Conservation (phyloP, 2,797 vertebrate species). For the Merluccius polli region DNA sequence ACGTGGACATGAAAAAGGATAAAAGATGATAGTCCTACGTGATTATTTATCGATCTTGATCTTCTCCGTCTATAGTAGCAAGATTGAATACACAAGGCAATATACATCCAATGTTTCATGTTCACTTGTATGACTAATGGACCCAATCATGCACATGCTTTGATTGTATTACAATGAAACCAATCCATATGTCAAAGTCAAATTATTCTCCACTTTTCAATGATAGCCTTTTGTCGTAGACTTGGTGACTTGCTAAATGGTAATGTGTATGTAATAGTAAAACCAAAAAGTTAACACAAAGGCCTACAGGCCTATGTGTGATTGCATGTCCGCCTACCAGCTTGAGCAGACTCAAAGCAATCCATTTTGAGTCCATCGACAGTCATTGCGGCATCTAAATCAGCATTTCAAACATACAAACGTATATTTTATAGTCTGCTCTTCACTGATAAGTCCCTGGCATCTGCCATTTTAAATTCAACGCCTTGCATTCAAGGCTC, state of each 20-base stretch:
- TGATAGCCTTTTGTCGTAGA: neutral
- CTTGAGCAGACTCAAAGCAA: neutral
- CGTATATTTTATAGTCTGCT: neutral
- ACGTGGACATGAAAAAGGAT: slow-evolving; percentile 26
- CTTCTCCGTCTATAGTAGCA: neutral
- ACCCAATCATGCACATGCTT: neutral
- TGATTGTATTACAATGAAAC: neutral
- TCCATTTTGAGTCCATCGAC: neutral
- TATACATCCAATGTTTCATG: neutral
- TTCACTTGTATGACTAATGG: neutral
- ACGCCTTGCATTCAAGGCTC: neutral
- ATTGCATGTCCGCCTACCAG: neutral
- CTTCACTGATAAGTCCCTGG: neutral
- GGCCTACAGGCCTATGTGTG: neutral
- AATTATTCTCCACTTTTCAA: neutral
- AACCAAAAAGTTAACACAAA: neutral
- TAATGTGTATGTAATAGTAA: neutral
- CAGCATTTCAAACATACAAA: neutral
- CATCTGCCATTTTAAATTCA: neutral
- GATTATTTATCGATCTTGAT: neutral
- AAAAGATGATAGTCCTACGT: slow-evolving; percentile 37
- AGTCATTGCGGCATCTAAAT: neutral
- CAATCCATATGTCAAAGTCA: neutral
- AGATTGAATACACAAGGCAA: neutral
- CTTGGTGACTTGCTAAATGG: neutral